Conservation (phyloP, 2,113 vertebrate species). For the Rhinichthys klamathensis region DNA sequence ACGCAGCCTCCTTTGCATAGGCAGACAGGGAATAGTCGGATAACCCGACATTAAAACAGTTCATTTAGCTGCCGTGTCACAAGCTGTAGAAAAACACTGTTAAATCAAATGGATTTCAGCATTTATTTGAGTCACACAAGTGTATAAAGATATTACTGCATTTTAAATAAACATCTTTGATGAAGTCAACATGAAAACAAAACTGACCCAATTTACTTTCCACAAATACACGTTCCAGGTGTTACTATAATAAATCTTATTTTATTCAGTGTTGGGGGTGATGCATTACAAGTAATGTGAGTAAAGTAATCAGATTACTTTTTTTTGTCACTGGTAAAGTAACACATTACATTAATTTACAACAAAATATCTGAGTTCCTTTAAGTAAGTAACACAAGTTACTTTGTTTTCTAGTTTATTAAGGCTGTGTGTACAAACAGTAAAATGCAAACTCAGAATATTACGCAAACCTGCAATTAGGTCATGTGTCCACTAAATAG, state of each 20-base stretch:
- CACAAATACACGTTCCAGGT: neutral
- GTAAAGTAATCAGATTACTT: too few species aligned
- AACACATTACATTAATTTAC: too few species aligned
- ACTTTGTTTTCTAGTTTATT: too few species aligned
- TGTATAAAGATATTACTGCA: neutral
- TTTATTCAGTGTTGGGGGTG: neutral
- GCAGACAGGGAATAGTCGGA: conserved; percentile 27
- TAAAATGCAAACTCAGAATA: too few species aligned
- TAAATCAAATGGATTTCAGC: neutral
- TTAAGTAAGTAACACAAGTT: too few species aligned
- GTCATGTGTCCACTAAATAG: too few species aligned
- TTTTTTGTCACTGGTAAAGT: too few species aligned
- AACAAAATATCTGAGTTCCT: too few species aligned
- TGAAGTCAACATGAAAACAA: neutral
- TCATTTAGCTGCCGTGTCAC: conserved; percentile 29
- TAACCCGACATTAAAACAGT: conserved; percentile 38
- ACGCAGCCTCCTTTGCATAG: conserved; percentile 40
- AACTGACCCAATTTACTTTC: neutral
- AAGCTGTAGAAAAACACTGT: conserved; percentile 7
- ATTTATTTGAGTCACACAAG: neutral
- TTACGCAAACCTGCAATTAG: too few species aligned
- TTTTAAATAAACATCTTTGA: neutral
- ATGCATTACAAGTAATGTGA: too few species aligned
- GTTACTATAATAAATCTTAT: neutral
- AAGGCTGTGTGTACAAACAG: too few species aligned